Percentiles rank a stretch among this genome's conserved stretches.
Conservation (phyloP, 2,113 vertebrate genomes). For the Stomatorhinus ivindoensis region DNA sequence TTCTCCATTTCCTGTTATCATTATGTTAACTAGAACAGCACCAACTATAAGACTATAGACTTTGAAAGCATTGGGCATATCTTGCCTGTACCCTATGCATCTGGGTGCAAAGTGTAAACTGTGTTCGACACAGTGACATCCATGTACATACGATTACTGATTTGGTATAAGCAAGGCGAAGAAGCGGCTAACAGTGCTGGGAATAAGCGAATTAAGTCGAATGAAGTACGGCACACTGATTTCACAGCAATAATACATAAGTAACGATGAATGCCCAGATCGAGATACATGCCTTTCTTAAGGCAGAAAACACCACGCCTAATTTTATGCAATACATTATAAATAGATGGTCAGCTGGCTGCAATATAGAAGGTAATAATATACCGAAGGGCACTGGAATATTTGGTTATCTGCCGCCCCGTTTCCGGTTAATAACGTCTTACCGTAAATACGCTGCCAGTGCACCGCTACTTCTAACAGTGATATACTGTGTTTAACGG, state of each 20-base stretch:
- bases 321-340: not conserved
- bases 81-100: not conserved
- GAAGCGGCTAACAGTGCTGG: not conserved
- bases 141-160: not conserved
- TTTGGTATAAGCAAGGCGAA: not conserved
- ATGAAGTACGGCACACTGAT: not conserved
- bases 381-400: not conserved
- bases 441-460: not conserved
- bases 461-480: not conserved
- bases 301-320: not conserved
- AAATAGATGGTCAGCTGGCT: not conserved
- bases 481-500: not conserved
- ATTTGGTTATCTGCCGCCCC: not conserved
- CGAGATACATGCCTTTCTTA: not conserved
- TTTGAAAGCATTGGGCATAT: not conserved
- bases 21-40: not conserved
- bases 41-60: not conserved
- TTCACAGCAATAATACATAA: not conserved
- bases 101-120: not conserved
- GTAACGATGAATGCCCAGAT: not conserved
- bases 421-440: not conserved
- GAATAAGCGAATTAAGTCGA: not conserved
- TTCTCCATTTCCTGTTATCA: not conserved
- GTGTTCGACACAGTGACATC: not conserved
- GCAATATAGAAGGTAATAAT: not conserved